These are phyloP conservation scores for Andrena hattorfiana DNA, from an alignment of 2,888 invertebrate genomes.

Conservation along the genomic window DNA sequence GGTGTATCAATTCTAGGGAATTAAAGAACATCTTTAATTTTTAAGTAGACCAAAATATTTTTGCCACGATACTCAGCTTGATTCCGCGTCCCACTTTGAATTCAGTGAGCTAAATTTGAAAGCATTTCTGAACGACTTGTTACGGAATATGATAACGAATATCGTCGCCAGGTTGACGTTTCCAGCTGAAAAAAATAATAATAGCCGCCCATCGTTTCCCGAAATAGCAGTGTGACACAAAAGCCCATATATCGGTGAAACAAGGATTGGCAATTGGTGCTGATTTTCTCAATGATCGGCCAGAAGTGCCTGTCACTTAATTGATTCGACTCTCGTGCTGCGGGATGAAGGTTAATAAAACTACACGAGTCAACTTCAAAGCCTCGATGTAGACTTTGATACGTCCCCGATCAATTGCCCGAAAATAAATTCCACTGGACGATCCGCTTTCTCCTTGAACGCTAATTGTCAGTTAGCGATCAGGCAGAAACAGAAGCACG, in stretches of 20 bases:
- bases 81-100: not conserved
- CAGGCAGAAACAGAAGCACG: too few relatives aligned
- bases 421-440: not conserved
- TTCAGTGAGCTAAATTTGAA: not conserved
- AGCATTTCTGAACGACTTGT: not conserved
- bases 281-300: not conserved
- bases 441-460: not conserved
- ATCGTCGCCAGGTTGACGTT: not conserved
- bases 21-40: too few relatives aligned
- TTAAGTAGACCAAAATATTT: too few relatives aligned
- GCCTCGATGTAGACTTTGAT: not conserved
- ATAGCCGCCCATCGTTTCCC: not conserved
- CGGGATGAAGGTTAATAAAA: not conserved
- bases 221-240: not conserved
- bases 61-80: too few relatives aligned
- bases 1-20: too few relatives aligned
- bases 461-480: not conserved
- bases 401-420: not conserved
- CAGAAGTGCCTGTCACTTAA: not conserved
- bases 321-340: not conserved
- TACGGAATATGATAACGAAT: not conserved
- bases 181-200: too few relatives aligned
- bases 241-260: not conserved
- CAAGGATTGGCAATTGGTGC: not conserved
- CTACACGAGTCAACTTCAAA: not conserved